These are phyloP conservation scores for Periophthalmodon schlosseri DNA, from an alignment of 2,113 vertebrate species.

Conservation along the genomic window DNA sequence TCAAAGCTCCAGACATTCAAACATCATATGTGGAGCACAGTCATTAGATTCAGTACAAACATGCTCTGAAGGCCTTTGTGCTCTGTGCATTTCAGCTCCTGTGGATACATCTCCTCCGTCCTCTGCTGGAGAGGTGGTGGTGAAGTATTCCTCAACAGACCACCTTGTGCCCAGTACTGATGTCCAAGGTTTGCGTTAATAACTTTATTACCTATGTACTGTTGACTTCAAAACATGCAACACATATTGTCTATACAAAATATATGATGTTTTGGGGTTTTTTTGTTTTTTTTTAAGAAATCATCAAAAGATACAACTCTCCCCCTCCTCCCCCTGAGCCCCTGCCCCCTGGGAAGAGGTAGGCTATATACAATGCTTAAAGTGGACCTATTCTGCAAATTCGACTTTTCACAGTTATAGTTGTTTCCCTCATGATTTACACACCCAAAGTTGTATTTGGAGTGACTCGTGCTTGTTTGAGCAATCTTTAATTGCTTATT, in stretches of 20 bases:
- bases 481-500: too few relatives aligned
- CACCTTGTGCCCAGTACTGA: slow-evolving; percentile 86
- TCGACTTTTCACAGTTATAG: too few relatives aligned
- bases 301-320: slow-evolving; percentile 89
- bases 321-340: slow-evolving; percentile 53
- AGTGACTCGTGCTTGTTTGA: too few relatives aligned
- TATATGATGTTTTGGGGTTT: not conserved
- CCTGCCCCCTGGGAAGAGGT: slow-evolving; percentile 58
- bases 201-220: not conserved
- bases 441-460: too few relatives aligned
- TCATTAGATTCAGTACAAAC: too few relatives aligned
- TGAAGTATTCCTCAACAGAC: slow-evolving; percentile 82
- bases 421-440: too few relatives aligned
- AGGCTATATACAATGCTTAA: too few relatives aligned
- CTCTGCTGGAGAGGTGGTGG: slow-evolving; percentile 78
- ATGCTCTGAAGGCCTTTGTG: not conserved
- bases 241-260: not conserved
- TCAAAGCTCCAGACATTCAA: too few relatives aligned
- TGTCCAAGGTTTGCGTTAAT: slow-evolving; percentile 74
- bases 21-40: too few relatives aligned
- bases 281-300: slow-evolving; percentile 64
- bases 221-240: not conserved
- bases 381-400: too few relatives aligned
- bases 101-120: slow-evolving; percentile 52
- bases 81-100: slow-evolving; percentile 58